Evolutionary conservation across 2,113 vertebrate species (phyloP).

Genomic region (Chrysemys picta): DNA sequence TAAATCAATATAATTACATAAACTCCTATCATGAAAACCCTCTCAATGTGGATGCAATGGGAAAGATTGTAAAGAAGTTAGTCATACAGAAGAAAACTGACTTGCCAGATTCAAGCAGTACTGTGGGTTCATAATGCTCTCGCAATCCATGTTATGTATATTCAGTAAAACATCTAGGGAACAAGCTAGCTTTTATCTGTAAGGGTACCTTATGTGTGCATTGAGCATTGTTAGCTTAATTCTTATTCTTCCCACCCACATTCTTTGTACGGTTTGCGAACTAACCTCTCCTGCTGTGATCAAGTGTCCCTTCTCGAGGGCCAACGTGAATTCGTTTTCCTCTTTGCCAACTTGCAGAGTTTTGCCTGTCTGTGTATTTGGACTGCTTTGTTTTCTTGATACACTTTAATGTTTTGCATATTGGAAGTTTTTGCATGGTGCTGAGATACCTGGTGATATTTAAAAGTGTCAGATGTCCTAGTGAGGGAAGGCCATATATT

Average conservation of each 20-base stretch:
- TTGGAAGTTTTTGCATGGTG: not conserved
- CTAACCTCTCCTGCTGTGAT: not conserved
- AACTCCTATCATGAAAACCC: not conserved
- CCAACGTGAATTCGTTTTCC: not conserved
- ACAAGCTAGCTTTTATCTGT: not conserved
- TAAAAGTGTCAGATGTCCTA: not conserved
- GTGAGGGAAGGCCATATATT: not conserved
- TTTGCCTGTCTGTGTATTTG: not conserved
- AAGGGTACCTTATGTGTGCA: not conserved
- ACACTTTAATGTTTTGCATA: not conserved
- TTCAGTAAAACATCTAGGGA: not conserved
- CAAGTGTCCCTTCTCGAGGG: not conserved
- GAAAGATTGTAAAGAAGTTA: not conserved
- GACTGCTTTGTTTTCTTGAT: not conserved
- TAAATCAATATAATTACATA: not conserved
- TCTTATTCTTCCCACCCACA: not conserved
- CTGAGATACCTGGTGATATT: not conserved
- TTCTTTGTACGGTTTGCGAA: not conserved
- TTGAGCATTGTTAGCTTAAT: not conserved
- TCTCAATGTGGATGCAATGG: not conserved
- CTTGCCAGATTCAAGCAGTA: not conserved
- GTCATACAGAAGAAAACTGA: not conserved
- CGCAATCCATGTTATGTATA: not conserved
- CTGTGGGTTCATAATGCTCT: not conserved
- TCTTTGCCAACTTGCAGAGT: not conserved